Evolutionary conservation across 2,888 invertebrate species (phyloP), one percentile per base, ranked within the genome.

Genomic region (Anodontia alba): DNA sequence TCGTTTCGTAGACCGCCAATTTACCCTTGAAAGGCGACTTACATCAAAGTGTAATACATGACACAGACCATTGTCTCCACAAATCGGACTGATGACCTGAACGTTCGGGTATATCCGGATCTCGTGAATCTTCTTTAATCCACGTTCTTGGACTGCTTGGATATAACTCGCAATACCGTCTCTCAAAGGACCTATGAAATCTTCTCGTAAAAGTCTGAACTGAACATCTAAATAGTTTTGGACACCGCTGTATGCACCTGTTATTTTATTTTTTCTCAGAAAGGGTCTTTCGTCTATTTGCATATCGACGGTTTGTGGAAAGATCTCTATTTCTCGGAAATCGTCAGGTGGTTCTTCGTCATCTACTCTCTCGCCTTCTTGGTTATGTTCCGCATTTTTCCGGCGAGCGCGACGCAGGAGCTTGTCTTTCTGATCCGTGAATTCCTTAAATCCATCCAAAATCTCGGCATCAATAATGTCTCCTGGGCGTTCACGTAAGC

Each of bases 181-280:
- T 54, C 97, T 94, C 38, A 98, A 93, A 0, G 98, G 97, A 23
- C 96, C 95, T 46, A 97, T 95, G 91, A 97, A 97, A 94, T 98
- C 98, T 95, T 98, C 97, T 38, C 97, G 95, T 66, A 98, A 92
- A 42, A 98, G 95, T 36, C 97, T 96, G 91, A 97, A 97, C 89
- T 98, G 98, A 2, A 92, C 95, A 88, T 97, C 97, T 33, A 98
- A 95, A 92, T 98, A 98, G 90, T 97, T 96, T 67, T 96, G 95
- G 0, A 96, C 95, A 90, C 95, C 95, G 0, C 95, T 91, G 92
- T 97, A 97, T 0, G 95, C 95, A 23, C 97, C 97, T 62, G 95
- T 93, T 0, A 96, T 93, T 74, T 96, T 95, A 90, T 96, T 96
- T 0, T 96, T 95, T 23, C 96, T 94, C 29, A 96, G 88, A 90